phyloP scores from a whole-genome alignment of 2,888 invertebrate species.

The Euplagia quadripunctaria region DNA sequence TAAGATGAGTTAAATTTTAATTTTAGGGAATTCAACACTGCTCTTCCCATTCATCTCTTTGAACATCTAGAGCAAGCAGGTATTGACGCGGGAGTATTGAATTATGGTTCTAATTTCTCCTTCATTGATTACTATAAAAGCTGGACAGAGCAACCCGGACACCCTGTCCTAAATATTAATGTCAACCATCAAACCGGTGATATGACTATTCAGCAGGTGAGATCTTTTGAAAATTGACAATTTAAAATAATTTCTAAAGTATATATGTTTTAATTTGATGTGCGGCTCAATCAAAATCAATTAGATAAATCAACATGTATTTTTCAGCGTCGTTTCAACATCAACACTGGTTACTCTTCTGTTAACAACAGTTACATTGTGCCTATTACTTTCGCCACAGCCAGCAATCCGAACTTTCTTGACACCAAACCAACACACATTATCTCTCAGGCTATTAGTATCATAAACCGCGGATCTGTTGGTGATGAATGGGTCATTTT shows the following conservation, averaged over 20 bases:
- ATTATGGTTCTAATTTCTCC: slow-evolving; percentile 72
- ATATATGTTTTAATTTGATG: not conserved
- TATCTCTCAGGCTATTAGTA: slow-evolving; percentile 60
- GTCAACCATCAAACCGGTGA: slow-evolving; percentile 77
- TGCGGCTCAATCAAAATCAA: not conserved
- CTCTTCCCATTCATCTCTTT: slow-evolving; percentile 84
- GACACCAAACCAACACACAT: slow-evolving; percentile 80
- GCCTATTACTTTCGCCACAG: slow-evolving; percentile 77
- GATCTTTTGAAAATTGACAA: not conserved
- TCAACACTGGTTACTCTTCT: slow-evolving; percentile 70
- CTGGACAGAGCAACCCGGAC: slow-evolving; percentile 88
- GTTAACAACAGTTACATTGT: slow-evolving; percentile 72
- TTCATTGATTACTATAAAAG: slow-evolving; percentile 75
- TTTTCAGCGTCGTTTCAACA: slow-evolving; percentile 84
- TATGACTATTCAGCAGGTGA: slow-evolving; percentile 80
- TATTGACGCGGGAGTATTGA: slow-evolving; percentile 58
- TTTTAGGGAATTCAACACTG: slow-evolving; percentile 71
- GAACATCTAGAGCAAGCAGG: slow-evolving; percentile 73
- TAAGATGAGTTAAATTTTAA: not conserved
- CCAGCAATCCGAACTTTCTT: slow-evolving; percentile 74
- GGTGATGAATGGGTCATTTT: slow-evolving; percentile 88
- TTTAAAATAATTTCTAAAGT: not conserved
- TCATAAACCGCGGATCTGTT: slow-evolving; percentile 65
- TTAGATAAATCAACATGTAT: not conserved
- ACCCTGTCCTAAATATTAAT: slow-evolving; percentile 87